These are phyloP conservation scores for Acronicta psi DNA, from an alignment of 2,888 invertebrate species.

Conservation along the genomic window DNA sequence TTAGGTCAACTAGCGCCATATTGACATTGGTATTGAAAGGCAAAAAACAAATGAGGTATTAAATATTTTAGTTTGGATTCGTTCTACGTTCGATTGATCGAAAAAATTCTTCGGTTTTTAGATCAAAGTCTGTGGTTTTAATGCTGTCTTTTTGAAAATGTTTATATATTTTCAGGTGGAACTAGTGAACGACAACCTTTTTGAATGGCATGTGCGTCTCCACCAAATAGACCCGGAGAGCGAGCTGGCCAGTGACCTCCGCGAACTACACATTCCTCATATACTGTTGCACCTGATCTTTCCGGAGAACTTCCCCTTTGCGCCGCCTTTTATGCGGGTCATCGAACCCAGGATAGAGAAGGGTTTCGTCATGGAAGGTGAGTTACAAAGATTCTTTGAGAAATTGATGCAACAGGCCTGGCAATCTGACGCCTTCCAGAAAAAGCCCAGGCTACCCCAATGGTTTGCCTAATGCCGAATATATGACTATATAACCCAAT, in stretches of 20 bases:
- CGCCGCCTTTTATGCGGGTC: conserved; percentile 95
- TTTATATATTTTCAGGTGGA: conserved; percentile 89
- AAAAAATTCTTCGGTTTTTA: too few relatives aligned
- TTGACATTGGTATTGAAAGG: too few relatives aligned
- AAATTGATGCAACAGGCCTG: too few relatives aligned
- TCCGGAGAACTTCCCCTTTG: conserved; percentile 96
- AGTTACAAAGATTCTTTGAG: neutral
- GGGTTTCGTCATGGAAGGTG: conserved; percentile 96
- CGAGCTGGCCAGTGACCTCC: conserved; percentile 94
- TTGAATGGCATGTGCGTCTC: conserved; percentile 96
- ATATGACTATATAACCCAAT: too few relatives aligned
- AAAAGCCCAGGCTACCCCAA: too few relatives aligned
- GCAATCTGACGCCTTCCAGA: too few relatives aligned
- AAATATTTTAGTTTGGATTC: too few relatives aligned
- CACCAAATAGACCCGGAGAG: conserved; percentile 95
- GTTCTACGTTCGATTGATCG: too few relatives aligned
- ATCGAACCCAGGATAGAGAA: conserved; percentile 94
- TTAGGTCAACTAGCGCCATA: too few relatives aligned
- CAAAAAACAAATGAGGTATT: too few relatives aligned
- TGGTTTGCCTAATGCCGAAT: too few relatives aligned
- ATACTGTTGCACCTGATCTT: conserved; percentile 94
- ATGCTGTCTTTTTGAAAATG: neutral
- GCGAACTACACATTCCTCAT: conserved; percentile 92
- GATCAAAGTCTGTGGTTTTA: too few relatives aligned
- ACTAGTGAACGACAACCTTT: conserved; percentile 95